phyloP scores from a whole-genome alignment of 2,113 vertebrate genomes.

The Cairina moschata region DNA sequence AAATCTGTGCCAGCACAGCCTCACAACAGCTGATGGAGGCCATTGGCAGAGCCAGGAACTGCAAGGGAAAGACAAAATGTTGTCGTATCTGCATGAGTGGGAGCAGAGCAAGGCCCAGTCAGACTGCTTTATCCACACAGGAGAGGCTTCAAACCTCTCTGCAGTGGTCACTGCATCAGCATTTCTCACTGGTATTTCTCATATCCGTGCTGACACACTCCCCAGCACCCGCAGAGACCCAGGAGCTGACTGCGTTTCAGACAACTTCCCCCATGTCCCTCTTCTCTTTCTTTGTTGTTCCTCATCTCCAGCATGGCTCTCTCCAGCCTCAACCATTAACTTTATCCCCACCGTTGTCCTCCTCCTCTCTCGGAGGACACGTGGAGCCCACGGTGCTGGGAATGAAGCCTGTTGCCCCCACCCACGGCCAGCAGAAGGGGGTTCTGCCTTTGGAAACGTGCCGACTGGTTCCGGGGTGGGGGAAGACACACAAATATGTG shows the following conservation, averaged over 20 bases:
- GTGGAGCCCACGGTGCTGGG: not conserved
- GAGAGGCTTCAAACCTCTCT: not conserved
- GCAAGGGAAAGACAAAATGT: not conserved
- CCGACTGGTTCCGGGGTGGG: not conserved
- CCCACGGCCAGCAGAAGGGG: not conserved
- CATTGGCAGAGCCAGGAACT: not conserved
- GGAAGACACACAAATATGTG: not conserved
- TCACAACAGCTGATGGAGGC: not conserved
- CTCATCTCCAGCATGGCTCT: not conserved
- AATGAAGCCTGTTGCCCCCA: not conserved
- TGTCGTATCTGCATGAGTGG: not conserved
- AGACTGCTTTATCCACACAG: not conserved
- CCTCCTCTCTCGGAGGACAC: not conserved
- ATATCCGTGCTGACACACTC: not conserved
- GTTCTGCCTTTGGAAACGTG: not conserved
- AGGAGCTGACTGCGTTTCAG: not conserved
- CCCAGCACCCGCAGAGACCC: not conserved
- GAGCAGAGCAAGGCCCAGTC: not conserved
- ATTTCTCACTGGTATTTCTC: not conserved
- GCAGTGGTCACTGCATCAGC: not conserved
- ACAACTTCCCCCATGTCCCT: not conserved
- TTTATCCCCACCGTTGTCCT: not conserved
- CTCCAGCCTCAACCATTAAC: not conserved
- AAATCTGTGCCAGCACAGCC: not conserved
- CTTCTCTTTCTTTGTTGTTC: not conserved